Conservation (phyloP, 1,140 invertebrate species). For the Drosophila nebulosa region DNA sequence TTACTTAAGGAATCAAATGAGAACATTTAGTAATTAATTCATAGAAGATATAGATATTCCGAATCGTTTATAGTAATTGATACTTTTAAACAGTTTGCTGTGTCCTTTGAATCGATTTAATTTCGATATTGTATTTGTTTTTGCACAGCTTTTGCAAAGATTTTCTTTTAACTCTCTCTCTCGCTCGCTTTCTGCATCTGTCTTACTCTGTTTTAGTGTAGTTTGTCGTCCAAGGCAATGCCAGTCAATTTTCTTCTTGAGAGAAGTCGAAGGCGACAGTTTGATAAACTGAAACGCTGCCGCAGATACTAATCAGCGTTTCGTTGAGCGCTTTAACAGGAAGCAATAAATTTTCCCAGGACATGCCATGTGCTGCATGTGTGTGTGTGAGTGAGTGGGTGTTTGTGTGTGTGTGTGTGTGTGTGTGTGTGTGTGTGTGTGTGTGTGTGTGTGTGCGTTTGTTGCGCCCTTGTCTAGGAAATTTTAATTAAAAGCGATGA, state of each 20-base stretch:
- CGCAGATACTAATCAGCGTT: conserved; percentile 70
- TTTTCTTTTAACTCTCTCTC: too few species aligned
- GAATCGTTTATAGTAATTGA: too few species aligned
- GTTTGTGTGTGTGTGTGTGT: conserved; percentile 14
- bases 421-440: conserved; percentile 3
- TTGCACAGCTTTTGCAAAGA: too few species aligned
- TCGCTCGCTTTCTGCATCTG: not conserved
- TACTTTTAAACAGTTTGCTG: too few species aligned
- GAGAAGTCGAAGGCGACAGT: conserved; percentile 58
- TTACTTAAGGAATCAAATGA: too few species aligned
- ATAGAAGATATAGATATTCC: too few species aligned
- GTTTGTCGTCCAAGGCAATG: conserved; percentile 38
- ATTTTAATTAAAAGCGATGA: conserved; percentile 81
- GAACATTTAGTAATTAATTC: too few species aligned
- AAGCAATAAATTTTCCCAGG: conserved; percentile 68
- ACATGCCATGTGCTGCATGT: conserved; percentile 42
- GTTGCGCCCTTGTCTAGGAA: conserved; percentile 71
- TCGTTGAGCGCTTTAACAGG: conserved; percentile 55
- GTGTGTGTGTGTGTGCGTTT: conserved; percentile 18
- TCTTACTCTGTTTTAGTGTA: not conserved
- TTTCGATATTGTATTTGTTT: too few species aligned
- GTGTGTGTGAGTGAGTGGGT: conserved; percentile 2
- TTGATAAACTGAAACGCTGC: conserved; percentile 71
- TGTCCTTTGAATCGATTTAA: too few species aligned
- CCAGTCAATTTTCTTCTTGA: conserved; percentile 57